Conservation (phyloP, 2,113 vertebrate species). For the Empidonax traillii region DNA sequence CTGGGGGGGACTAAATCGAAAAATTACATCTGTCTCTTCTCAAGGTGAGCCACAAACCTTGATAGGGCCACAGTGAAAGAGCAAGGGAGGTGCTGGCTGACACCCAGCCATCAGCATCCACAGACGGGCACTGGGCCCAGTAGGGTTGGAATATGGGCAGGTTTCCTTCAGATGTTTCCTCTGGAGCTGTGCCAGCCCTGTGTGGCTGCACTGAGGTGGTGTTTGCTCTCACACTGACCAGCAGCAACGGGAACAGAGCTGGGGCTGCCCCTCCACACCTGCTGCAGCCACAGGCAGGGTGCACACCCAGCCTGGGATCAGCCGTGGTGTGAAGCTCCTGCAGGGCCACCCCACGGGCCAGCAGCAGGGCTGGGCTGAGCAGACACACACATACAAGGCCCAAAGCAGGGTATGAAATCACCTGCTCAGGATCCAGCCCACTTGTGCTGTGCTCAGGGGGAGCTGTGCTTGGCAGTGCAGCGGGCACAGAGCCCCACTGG, state of each 20-base stretch:
- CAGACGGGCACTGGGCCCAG: not conserved
- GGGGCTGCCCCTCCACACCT: not conserved
- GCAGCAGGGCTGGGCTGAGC: not conserved
- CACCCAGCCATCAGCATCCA: not conserved
- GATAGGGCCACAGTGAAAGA: not conserved
- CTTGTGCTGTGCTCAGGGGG: not conserved
- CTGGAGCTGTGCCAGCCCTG: not conserved
- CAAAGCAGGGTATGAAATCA: not conserved
- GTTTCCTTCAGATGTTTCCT: not conserved
- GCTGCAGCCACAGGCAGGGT: rapidly evolving
- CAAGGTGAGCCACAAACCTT: not conserved
- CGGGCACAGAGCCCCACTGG: not conserved
- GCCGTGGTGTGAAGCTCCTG: not conserved
- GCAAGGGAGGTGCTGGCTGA: not conserved
- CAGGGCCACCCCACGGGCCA: not conserved
- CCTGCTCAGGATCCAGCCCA: not conserved
- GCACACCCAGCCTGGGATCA: not conserved
- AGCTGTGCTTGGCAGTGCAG: not conserved
- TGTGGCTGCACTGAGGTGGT: rapidly evolving
- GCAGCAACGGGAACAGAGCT: not conserved
- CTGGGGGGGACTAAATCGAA: rapidly evolving
- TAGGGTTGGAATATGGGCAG: not conserved
- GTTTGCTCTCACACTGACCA: not conserved
- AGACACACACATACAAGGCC: rapidly evolving
- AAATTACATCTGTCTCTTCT: not conserved